Evolutionary conservation across 1,140 invertebrate species (phyloP), one percentile per base, ranked within the genome.

Genomic region (Drosophila lowei): DNA sequence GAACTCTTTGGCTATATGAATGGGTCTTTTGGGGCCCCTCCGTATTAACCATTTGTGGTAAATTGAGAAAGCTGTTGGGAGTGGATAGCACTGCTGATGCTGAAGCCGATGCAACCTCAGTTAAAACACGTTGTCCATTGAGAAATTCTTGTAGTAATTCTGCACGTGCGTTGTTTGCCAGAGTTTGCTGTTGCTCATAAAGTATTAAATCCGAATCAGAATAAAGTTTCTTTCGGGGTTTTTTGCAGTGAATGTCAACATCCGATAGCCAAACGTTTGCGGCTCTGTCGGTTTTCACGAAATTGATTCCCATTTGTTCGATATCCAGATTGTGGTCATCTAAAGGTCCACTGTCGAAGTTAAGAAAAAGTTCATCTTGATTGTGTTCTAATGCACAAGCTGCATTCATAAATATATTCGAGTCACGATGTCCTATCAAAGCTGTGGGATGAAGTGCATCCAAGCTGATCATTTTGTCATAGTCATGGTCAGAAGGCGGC

Each of bases 121-220:
- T 58, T 0, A 90, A 63, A 5, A 90, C 61, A 9, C 70, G 58
- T 6, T 80, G 79, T 1, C 83, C 77, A 52, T 84, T 80, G 6
- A 90, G 25, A 46, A 90, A 90, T 25, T 90, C 83, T 16, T 78
- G 72, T 30, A 90, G 49, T 6, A 90, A 41, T 44, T 90, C 77
- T 1, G 48, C 60, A 3, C 86, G 59, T 3, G 89, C 80, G 59
- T 86, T 89, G 38, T 85, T 79, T n/a, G 72, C 80, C 49, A 79
- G 28, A 25, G 72, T 61, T 38, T 90, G 78, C 21, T 89, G 84
- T n/a, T 86, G 63, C 13, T 90, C 75, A 30, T 80, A 90, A 6
- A 77, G 52, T 2, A 78, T 44, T 5, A 89, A 41, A 47, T 84
- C 77, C 15, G 79, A 65, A 8, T 90, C 80, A 0, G 89, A 89